Conservation (phyloP, 2,113 vertebrate genomes). For the Columbina picui region DNA sequence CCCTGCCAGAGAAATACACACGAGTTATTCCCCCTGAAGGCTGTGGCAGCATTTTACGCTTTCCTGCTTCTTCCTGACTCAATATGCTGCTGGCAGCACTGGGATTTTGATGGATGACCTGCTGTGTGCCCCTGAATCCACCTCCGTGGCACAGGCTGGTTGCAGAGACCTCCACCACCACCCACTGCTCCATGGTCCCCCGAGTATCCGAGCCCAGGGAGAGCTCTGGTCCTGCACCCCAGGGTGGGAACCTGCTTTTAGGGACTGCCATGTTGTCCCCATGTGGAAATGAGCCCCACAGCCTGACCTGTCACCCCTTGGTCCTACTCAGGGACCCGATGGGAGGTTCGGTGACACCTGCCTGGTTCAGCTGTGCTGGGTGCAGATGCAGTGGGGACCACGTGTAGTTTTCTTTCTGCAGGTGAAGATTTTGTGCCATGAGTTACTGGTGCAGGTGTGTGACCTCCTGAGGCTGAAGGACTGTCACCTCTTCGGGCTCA, state of each 20-base stretch:
- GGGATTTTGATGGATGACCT: background rate
- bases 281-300: background rate
- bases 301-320: background rate
- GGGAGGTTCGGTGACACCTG: fast-evolving
- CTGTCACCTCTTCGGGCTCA: slow-evolving; percentile 96
- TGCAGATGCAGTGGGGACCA: background rate
- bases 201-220: background rate
- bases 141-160: fast-evolving
- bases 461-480: slow-evolving; percentile 96
- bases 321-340: fast-evolving
- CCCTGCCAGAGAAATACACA: fast-evolving
- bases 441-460: slow-evolving; percentile 94
- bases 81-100: fast-evolving
- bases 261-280: background rate
- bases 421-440: slow-evolving; percentile 96
- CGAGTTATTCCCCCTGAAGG: background rate
- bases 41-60: fast-evolving
- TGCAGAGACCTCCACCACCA: background rate
- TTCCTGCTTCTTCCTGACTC: background rate
- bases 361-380: background rate
- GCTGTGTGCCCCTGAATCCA: background rate
- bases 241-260: background rate
- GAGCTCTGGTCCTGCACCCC: background rate
- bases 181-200: fast-evolving
- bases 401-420: slow-evolving; percentile 6